Conservation (phyloP, 1,140 invertebrate species). For the Apis dorsata region DNA sequence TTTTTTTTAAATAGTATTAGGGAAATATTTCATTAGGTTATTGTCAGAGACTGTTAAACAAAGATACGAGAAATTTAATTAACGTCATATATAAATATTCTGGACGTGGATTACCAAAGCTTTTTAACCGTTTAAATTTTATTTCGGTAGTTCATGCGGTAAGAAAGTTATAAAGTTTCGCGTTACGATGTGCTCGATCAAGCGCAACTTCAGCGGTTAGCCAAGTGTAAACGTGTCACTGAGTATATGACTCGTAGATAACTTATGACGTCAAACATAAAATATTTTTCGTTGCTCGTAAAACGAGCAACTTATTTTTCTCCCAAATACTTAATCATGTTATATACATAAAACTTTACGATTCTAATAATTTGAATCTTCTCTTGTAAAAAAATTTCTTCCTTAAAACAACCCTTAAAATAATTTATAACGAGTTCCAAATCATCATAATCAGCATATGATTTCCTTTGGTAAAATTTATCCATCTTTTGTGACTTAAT, state of each 20-base stretch:
- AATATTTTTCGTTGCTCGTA: background rate
- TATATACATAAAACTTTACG: background rate
- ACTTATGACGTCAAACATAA: background rate
- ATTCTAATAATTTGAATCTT: background rate
- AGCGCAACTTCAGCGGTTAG: constrained; percentile 22
- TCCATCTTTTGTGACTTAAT: too few relatives aligned
- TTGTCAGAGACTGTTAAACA: too few relatives aligned
- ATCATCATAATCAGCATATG: too few relatives aligned
- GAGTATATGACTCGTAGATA: constrained; percentile 6
- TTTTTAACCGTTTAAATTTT: background rate
- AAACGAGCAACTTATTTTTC: background rate
- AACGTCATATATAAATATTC: too few relatives aligned
- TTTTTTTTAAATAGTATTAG: too few relatives aligned
- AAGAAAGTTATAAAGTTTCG: constrained; percentile 32
- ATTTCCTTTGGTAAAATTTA: too few relatives aligned
- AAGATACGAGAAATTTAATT: background rate
- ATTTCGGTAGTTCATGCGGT: background rate
- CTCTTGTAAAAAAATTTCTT: too few relatives aligned
- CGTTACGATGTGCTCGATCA: constrained; percentile 34
- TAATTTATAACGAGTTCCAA: too few relatives aligned
- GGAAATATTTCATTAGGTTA: too few relatives aligned
- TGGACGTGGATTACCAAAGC: too few relatives aligned
- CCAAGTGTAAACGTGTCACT: constrained; percentile 35
- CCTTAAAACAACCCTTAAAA: too few relatives aligned
- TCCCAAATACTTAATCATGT: too few relatives aligned